These are phyloP conservation scores for Takifugu ocellatus DNA, from an alignment of 2,797 vertebrate species.

Conservation along the genomic window DNA sequence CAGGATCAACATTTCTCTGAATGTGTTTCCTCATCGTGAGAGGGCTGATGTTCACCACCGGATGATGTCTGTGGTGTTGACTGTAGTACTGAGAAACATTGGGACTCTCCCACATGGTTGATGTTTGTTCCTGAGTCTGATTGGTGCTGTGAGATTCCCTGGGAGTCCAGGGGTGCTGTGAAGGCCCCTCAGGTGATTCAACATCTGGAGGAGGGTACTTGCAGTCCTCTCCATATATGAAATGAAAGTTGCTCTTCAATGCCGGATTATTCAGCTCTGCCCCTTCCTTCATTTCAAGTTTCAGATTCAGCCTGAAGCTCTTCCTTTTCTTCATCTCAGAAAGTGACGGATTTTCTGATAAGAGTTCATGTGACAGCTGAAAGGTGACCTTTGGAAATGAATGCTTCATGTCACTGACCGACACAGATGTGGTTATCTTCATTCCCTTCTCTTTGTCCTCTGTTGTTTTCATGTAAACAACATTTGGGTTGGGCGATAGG, in stretches of 20 bases:
- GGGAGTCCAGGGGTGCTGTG: conserved; percentile 8
- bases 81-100: conserved; percentile 58
- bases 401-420: conserved; percentile 60
- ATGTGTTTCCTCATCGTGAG: conserved; percentile 39
- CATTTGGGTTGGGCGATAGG: conserved; percentile 43
- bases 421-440: conserved; percentile 72
- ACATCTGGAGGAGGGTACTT: conserved; percentile 45
- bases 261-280: conserved; percentile 25
- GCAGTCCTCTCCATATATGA: conserved; percentile 48
- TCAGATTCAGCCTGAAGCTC: conserved; percentile 60
- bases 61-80: conserved; percentile 12
- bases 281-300: conserved; percentile 76
- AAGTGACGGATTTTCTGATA: conserved; percentile 49
- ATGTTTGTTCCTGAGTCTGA: neutral
- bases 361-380: conserved; percentile 50
- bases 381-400: conserved; percentile 64
- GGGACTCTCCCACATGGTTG: conserved; percentile 41
- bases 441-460: conserved; percentile 55
- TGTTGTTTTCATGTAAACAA: conserved; percentile 43
- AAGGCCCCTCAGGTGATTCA: conserved; percentile 9
- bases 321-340: conserved; percentile 71
- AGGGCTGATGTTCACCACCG: conserved; percentile 1
- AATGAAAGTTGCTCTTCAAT: conserved; percentile 49
- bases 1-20: conserved; percentile 33
- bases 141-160: no score